These are phyloP conservation scores for Cyclophora punctaria DNA, from an alignment of 2,888 invertebrate genomes.

Conservation along the genomic window DNA sequence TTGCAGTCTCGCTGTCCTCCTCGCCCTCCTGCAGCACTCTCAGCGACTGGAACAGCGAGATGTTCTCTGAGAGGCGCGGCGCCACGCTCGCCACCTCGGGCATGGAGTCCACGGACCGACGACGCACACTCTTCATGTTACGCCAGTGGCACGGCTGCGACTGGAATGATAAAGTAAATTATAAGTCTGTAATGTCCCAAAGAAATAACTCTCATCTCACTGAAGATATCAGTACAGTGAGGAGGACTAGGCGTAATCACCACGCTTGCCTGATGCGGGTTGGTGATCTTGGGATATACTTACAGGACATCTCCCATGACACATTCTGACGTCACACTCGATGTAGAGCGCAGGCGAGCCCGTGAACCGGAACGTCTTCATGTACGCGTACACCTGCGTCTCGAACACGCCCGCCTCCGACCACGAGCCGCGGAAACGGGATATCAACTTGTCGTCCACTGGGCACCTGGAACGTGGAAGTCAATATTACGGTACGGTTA, in stretches of 20 bases:
- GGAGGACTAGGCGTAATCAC: too few species aligned
- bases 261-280: too few species aligned
- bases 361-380: constrained; percentile 95
- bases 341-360: constrained; percentile 95
- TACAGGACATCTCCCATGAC: constrained; percentile 95
- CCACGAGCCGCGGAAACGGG: constrained; percentile 94
- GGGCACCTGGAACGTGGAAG: constrained; percentile 79
- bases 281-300: constrained; percentile 37
- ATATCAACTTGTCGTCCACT: constrained; percentile 93
- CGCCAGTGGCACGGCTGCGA: constrained; percentile 96
- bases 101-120: constrained; percentile 78
- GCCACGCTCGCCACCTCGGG: constrained; percentile 53
- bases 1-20: constrained; percentile 75
- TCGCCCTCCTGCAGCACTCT: constrained; percentile 91
- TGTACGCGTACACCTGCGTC: constrained; percentile 95
- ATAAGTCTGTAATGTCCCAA: too few species aligned
- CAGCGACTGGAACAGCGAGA: constrained; percentile 91
- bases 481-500: neutral
- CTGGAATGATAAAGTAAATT: constrained; percentile 64
- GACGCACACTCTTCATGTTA: constrained; percentile 86
- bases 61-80: constrained; percentile 86
- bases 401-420: constrained; percentile 92
- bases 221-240: too few species aligned
- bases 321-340: constrained; percentile 96
- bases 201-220: too few species aligned